phyloP scores from a whole-genome alignment of 2,797 vertebrate genomes.

The Pteropus rufus region DNA sequence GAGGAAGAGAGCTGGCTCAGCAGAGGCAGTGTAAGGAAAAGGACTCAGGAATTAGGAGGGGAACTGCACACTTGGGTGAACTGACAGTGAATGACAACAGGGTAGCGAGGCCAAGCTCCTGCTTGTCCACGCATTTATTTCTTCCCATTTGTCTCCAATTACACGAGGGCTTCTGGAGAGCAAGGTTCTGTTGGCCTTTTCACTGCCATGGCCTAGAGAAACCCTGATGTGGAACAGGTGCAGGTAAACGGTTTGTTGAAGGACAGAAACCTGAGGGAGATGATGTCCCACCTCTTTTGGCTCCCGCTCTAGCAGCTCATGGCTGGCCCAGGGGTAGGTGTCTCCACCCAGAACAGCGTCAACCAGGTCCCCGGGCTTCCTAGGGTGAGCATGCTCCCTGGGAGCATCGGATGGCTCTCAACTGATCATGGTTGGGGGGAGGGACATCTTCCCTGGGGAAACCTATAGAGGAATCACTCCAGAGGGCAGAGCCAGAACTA shows the following conservation, averaged over 20 bases:
- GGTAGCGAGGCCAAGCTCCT: background rate
- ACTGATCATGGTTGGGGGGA: background rate
- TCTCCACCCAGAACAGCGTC: background rate
- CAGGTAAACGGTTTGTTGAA: background rate
- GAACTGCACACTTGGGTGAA: background rate
- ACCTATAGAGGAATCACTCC: background rate
- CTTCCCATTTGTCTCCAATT: rapidly evolving
- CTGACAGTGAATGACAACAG: rapidly evolving
- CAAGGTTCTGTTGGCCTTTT: background rate
- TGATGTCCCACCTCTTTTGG: rapidly evolving
- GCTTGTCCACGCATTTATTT: background rate
- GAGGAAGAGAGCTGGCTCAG: background rate
- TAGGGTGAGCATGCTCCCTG: background rate
- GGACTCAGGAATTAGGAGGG: background rate
- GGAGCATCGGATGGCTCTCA: background rate
- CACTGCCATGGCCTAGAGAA: background rate
- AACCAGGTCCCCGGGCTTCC: rapidly evolving
- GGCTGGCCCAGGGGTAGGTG: background rate
- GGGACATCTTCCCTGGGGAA: background rate
- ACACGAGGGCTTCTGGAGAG: background rate
- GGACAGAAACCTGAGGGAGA: background rate
- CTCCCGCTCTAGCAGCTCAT: rapidly evolving
- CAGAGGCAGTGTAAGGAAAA: background rate
- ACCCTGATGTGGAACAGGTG: background rate
- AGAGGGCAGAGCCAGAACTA: background rate